These are phyloP conservation scores for Rotaria macrura DNA, from an alignment of 2,888 invertebrate species.

Conservation along the genomic window DNA sequence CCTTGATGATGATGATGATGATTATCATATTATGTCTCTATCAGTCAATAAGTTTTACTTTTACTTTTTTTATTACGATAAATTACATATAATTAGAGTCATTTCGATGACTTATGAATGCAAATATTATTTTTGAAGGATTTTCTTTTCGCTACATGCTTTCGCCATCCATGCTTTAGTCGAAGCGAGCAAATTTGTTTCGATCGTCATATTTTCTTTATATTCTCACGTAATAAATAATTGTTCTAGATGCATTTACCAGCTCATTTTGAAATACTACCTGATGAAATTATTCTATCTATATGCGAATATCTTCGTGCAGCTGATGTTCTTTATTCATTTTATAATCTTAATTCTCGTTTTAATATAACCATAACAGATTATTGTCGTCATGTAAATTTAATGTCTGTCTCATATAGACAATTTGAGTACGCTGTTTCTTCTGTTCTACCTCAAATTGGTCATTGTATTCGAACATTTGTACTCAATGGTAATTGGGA, in stretches of 20 bases:
- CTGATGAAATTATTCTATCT: not conserved
- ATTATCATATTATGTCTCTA: too few relatives aligned
- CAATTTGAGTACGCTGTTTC: not conserved
- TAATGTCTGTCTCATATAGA: not conserved
- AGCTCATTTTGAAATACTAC: not conserved
- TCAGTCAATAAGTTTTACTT: too few relatives aligned
- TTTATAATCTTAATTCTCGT: not conserved
- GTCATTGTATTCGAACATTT: not conserved
- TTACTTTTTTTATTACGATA: too few relatives aligned
- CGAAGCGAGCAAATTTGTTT: not conserved
- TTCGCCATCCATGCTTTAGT: too few relatives aligned
- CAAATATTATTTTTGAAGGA: too few relatives aligned
- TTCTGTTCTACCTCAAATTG: not conserved
- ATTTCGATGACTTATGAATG: too few relatives aligned
- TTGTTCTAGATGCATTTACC: not conserved
- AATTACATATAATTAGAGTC: too few relatives aligned
- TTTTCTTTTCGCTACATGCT: too few relatives aligned
- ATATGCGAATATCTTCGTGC: not conserved
- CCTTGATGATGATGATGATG: too few relatives aligned
- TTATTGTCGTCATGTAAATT: not conserved
- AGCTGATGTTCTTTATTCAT: not conserved
- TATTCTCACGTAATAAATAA: not conserved
- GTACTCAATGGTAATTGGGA: not conserved
- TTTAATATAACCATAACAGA: not conserved
- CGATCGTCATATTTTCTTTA: not conserved